A percentile compares a stretch with the other conserved stretches of the same genome.
Conservation (phyloP, 2,113 vertebrate genomes). For the Clinocottus analis region DNA sequence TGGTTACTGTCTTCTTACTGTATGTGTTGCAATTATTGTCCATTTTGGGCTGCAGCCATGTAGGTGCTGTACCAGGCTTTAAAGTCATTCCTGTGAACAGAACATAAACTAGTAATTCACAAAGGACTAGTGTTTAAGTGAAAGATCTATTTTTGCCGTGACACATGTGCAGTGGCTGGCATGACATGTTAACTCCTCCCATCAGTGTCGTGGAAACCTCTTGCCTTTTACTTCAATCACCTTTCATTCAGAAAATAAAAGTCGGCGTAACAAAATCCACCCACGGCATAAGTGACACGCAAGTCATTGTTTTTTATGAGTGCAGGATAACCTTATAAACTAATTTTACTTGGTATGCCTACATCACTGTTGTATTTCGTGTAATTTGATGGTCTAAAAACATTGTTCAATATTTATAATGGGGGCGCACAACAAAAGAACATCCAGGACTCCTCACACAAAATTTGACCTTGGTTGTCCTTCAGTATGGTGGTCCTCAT, state of each 20-base stretch:
- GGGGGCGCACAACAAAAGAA: background rate
- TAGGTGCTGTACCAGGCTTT: background rate
- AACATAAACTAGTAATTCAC: background rate
- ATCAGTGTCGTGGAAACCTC: background rate
- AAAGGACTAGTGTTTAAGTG: background rate
- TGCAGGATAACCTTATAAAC: slow-evolving; percentile 1
- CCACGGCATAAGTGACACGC: background rate
- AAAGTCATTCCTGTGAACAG: background rate
- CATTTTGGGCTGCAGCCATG: background rate
- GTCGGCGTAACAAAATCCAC: background rate
- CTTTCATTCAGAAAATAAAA: slow-evolving; percentile 1
- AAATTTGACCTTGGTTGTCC: background rate
- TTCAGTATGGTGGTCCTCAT: background rate
- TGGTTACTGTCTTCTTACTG: background rate
- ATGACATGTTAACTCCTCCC: slow-evolving; percentile 8
- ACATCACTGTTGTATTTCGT: background rate
- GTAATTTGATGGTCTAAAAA: slow-evolving; percentile 7
- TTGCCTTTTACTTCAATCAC: background rate
- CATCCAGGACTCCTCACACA: background rate
- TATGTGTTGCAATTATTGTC: slow-evolving; percentile 4
- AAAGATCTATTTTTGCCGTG: slow-evolving; percentile 10
- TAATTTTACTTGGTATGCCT: background rate
- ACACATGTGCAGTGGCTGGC: background rate
- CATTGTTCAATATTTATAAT: slow-evolving; percentile 10
- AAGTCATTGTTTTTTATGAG: background rate